Conservation (phyloP, 2,888 invertebrate species). For the Rhaphigaster nebulosa region DNA sequence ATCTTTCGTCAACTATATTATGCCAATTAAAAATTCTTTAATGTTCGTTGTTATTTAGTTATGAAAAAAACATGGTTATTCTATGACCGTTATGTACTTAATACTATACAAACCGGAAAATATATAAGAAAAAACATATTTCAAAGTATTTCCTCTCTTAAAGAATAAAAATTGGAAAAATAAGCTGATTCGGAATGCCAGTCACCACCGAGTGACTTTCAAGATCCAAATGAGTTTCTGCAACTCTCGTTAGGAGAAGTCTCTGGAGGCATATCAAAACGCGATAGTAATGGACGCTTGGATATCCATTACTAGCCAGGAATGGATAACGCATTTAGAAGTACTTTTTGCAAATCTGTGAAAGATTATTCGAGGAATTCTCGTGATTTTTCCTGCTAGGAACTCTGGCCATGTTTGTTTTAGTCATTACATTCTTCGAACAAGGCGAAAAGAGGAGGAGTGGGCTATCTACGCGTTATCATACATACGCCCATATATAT, state of each 20-base stretch:
- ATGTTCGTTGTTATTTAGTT: too few species aligned
- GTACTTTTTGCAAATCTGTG: constrained; percentile 11
- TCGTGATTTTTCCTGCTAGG: not conserved
- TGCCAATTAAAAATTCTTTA: too few species aligned
- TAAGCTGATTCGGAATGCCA: not conserved
- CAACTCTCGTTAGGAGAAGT: not conserved
- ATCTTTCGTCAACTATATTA: too few species aligned
- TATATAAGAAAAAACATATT: too few species aligned
- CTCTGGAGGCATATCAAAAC: not conserved
- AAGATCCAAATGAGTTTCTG: constrained; percentile 14
- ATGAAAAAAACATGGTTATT: too few species aligned
- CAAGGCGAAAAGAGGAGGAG: too few species aligned
- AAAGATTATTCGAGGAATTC: not conserved
- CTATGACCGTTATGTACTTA: too few species aligned
- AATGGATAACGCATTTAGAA: not conserved
- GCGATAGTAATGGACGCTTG: not conserved
- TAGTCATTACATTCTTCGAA: too few species aligned
- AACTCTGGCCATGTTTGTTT: too few species aligned
- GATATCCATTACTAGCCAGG: not conserved
- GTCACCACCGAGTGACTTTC: not conserved
- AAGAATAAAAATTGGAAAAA: not conserved
- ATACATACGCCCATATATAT: too few species aligned
- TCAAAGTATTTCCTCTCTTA: not conserved
- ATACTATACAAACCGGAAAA: too few species aligned
- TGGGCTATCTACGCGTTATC: too few species aligned